phyloP scores from a whole-genome alignment of 2,113 vertebrate genomes.

The Thunnus thynnus region DNA sequence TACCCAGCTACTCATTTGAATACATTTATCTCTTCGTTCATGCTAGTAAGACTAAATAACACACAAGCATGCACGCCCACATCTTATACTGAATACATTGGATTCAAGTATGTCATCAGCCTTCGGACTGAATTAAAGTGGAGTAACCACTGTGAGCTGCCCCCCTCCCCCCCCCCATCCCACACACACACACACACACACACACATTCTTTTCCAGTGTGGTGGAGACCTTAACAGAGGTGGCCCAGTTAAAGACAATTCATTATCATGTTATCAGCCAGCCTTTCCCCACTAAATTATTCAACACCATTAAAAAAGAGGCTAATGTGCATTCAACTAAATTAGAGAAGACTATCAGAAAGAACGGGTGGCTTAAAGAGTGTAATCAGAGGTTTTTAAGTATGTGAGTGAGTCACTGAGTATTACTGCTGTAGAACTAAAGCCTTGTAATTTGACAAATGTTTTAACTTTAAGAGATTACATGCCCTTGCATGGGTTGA shows the following conservation, averaged over 20 bases:
- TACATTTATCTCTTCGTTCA: slow-evolving; percentile 34
- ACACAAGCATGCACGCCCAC: background rate
- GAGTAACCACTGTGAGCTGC: slow-evolving; percentile 6
- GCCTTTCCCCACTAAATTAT: background rate
- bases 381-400: background rate
- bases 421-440: background rate
- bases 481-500: background rate
- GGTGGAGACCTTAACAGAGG: too few relatives aligned
- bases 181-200: background rate
- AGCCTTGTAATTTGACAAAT: background rate
- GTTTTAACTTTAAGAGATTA: background rate
- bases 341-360: background rate
- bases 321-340: background rate
- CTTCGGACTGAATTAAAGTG: background rate
- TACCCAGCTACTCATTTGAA: slow-evolving; percentile 46
- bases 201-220: too few relatives aligned
- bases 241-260: background rate
- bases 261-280: slow-evolving; percentile 5
- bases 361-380: background rate
- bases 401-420: background rate
- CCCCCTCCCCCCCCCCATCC: too few relatives aligned
- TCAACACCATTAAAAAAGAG: background rate
- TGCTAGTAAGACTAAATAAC: slow-evolving; percentile 23
- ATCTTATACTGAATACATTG: background rate
- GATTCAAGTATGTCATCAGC: background rate